Percentiles rank a stretch among this genome's conserved stretches.
phyloP scores from a whole-genome alignment of 2,888 invertebrate genomes.

The Troglohyphantes excavatus region DNA sequence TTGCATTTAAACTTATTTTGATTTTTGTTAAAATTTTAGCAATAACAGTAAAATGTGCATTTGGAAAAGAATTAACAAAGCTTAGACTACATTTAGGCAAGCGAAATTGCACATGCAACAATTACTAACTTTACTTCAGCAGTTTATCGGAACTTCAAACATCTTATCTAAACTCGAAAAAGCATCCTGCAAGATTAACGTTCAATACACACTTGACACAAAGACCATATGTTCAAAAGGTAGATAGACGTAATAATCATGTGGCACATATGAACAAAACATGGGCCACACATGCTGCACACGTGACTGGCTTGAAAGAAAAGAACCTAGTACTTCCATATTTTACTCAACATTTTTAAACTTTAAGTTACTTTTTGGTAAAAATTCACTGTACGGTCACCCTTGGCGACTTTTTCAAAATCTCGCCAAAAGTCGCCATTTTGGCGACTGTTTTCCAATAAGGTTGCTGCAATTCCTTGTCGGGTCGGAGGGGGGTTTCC shows the following conservation, averaged over 20 bases:
- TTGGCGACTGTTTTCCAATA: too few species aligned
- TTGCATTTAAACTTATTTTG: not conserved
- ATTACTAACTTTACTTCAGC: slow-evolving; percentile 9
- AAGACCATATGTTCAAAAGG: not conserved
- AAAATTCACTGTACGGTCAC: too few species aligned
- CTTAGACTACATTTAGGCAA: not conserved
- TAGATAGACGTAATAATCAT: not conserved
- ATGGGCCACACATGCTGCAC: not conserved
- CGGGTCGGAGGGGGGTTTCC: too few species aligned
- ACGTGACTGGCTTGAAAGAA: too few species aligned
- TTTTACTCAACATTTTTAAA: too few species aligned
- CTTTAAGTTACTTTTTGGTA: too few species aligned
- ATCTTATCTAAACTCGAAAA: not conserved
- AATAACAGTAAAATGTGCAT: slow-evolving; percentile 5
- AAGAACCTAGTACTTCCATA: too few species aligned
- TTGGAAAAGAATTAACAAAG: not conserved
- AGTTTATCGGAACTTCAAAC: not conserved
- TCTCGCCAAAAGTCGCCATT: too few species aligned
- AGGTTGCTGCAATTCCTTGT: too few species aligned
- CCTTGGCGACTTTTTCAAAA: too few species aligned
- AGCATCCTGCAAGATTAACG: not conserved
- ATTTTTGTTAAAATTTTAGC: not conserved
- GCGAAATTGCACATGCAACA: slow-evolving; percentile 1
- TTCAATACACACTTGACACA: not conserved
- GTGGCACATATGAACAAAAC: not conserved